Base-by-base conservation (phyloP, 1,140 invertebrate species). In the Hydropsyche tenuis region DNA sequence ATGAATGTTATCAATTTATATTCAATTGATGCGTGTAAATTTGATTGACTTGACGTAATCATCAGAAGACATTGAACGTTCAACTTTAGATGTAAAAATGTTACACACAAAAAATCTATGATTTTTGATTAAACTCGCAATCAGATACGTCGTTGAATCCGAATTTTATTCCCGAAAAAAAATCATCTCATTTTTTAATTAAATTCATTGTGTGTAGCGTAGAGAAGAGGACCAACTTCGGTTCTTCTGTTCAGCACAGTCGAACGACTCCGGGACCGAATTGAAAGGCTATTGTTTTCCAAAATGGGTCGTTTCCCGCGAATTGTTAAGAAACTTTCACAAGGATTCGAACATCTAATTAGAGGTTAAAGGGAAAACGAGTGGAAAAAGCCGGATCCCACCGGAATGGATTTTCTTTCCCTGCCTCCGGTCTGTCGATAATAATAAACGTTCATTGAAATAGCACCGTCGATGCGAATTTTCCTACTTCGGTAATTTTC, bases 291-390 rank as follows among this genome's bases (percentile, higher is more conserved):
- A 60, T 60, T 60, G 56, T 60, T 60, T 60, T 27, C 56, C 56
- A 23, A 25, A 60, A 60, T 60, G 56, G 56, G 56, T 60, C 56
- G 56, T 60, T 60, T 60, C 23, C 22, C 56, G 20, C 56, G 56
- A 60, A 60, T 60, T 27, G 56, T 60, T 60, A 25, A 60, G 56
- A 60, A 48, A 60, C 56, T 60, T 60, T 60, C 12, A 23, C 56
- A 60, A 37, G 20, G 56, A 23, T 20, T 25, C 56, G 56, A 60
- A 60, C 56, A 60, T 60, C 56, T 60, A 60, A 60, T 60, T 60
- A 60, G 56, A 60, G 56, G 56, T 60, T 53, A 60, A 60, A 60
- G 56, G 56, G 56, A 25, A 60, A 60, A 60, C 56, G 56, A 60
- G 56, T 20, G 56, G 56, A 60, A 60, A 60, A 60, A 60, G 22